Base-by-base conservation (phyloP, 2,113 vertebrate genomes). In the Chrysemys picta region DNA sequence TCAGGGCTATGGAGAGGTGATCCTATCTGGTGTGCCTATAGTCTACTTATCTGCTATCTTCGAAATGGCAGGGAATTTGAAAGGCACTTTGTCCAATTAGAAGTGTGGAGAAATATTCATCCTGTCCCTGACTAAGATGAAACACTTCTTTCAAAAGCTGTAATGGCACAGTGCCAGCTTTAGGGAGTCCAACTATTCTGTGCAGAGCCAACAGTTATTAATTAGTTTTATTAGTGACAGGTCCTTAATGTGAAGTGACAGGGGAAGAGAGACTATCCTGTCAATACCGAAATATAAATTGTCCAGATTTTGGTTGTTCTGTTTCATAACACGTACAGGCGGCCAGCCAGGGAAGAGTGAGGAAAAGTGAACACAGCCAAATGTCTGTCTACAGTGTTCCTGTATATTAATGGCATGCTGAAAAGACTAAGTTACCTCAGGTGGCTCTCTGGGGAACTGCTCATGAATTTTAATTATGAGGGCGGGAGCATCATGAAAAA, bases 51-150 rank as follows among this genome's bases (percentile, higher is more conserved):
- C 97, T 96, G 98, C 98, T 98, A 96, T 93, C 96, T 98, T 98
- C 96, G 98, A 98, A 99, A 99, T 93, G 97, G 98, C 94, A 96
- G 94, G 1, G 95, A 98, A 97, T 98, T 98, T 99, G 98, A 99
- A 99, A 99, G 98, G 98, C 98, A 99, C 99, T 99, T 98, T 98
- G 99, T 99, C 98, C 99, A 99, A 99, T 99, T 99, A 99, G 98
- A 99, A 99, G 96, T 98, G 98, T 98, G 98, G 97, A 97, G 98
- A 98, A 98, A 98, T 99, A 98, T 98, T 99, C 99, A 98, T 99
- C 98, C 98, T 98, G 98, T 97, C 98, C 98, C 96, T 99, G 99
- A 99, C 99, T 98, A 98, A 99, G 99, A 99, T 98, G 98, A 99
- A 99, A 99, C 98, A 98, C 98, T 98, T 98, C 98, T 98, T 99